These are phyloP conservation scores for Australoheros scitulus DNA, from an alignment of 2,113 vertebrate genomes.

Conservation along the genomic window DNA sequence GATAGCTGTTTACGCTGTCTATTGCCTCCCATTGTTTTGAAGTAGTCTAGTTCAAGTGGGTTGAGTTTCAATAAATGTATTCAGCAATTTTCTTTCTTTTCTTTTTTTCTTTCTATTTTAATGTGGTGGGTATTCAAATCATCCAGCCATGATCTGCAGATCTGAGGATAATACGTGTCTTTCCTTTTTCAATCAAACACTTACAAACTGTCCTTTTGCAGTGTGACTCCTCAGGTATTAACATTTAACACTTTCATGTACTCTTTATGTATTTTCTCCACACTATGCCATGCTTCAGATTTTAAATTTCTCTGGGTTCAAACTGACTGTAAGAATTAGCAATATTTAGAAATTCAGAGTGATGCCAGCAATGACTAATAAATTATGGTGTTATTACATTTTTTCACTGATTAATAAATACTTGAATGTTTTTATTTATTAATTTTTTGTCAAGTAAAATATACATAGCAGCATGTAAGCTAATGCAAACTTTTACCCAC, in stretches of 20 bases:
- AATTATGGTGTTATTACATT: background rate
- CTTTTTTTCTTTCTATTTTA: background rate
- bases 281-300: background rate
- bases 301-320: background rate
- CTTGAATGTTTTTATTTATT: background rate
- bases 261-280: background rate
- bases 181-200: slow-evolving; percentile 42
- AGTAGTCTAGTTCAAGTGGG: slow-evolving; percentile 21
- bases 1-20: slow-evolving; percentile 25
- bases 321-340: background rate
- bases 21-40: slow-evolving; percentile 20
- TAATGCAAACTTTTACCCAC: background rate
- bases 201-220: slow-evolving; percentile 43
- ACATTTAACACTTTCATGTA: background rate
- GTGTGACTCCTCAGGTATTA: background rate
- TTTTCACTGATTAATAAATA: background rate
- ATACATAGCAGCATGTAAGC: background rate
- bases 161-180: slow-evolving; percentile 17
- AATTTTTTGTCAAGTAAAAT: background rate
- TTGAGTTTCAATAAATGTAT: slow-evolving; percentile 12
- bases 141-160: slow-evolving; percentile 2
- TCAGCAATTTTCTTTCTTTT: background rate
- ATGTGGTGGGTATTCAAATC: slow-evolving; percentile 10
- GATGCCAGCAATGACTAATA: background rate
- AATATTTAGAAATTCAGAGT: background rate